Percentiles rank a stretch among this genome's conserved stretches.
phyloP scores from a whole-genome alignment of 2,888 invertebrate genomes.

The Spicauda simplicius region DNA sequence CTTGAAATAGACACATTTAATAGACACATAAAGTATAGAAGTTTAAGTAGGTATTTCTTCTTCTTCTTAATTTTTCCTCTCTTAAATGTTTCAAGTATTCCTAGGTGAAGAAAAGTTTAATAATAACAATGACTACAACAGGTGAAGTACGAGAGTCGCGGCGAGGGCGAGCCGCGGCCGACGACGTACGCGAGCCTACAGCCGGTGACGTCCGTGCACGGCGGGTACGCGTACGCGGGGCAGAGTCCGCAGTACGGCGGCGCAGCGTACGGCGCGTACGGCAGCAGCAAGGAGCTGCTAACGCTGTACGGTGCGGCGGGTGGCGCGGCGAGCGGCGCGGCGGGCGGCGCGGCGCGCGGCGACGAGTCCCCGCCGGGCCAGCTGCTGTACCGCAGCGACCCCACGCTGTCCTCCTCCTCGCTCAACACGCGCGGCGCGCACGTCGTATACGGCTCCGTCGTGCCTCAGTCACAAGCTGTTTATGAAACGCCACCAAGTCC shows the following conservation, averaged over 20 bases:
- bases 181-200: slow-evolving; percentile 87
- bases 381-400: slow-evolving; percentile 87
- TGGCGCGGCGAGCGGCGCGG: slow-evolving; percentile 50
- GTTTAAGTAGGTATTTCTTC: too few species aligned
- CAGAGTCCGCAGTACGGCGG: slow-evolving; percentile 69
- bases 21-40: too few species aligned
- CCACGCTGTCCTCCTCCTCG: slow-evolving; percentile 87
- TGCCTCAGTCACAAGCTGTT: slow-evolving; percentile 72
- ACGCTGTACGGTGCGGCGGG: slow-evolving; percentile 56
- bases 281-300: slow-evolving; percentile 51
- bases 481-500: slow-evolving; percentile 86
- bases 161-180: slow-evolving; percentile 65
- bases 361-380: slow-evolving; percentile 84
- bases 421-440: slow-evolving; percentile 79
- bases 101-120: background rate
- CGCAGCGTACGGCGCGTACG: slow-evolving; percentile 48
- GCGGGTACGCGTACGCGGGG: slow-evolving; percentile 61
- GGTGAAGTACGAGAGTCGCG: slow-evolving; percentile 77
- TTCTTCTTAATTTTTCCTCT: too few species aligned
- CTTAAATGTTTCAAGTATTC: too few species aligned
- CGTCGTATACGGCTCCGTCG: slow-evolving; percentile 76
- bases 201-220: slow-evolving; percentile 83
- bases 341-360: slow-evolving; percentile 62
- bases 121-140: slow-evolving; percentile 23
- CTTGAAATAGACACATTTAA: too few species aligned